These are phyloP conservation scores for Penaeus indicus DNA, from an alignment of 1,140 invertebrate species.

Conservation along the genomic window DNA sequence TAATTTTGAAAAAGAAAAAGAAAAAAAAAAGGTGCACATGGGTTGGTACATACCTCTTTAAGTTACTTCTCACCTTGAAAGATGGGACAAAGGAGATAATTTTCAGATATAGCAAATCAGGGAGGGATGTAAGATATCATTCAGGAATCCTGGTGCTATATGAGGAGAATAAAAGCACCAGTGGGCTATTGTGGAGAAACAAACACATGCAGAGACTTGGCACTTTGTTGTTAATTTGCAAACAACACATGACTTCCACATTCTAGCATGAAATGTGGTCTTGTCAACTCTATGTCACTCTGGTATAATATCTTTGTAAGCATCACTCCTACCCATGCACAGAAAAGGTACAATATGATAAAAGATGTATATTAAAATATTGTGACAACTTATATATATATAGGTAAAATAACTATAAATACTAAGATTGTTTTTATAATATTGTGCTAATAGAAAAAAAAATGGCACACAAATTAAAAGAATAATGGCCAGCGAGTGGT, in stretches of 20 bases:
- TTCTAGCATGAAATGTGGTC: conserved; percentile 34
- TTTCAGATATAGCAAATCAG: no score
- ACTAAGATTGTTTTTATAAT: not conserved
- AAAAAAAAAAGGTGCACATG: no score
- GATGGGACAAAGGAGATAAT: no score
- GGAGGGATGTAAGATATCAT: no score
- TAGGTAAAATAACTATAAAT: conserved; percentile 18
- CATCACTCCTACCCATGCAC: conserved; percentile 61
- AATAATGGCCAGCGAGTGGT: not conserved
- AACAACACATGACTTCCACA: conserved; percentile 47
- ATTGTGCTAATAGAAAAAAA: not conserved
- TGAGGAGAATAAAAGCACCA: not conserved
- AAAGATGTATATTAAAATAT: conserved; percentile 28
- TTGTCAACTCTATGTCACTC: conserved; percentile 4
- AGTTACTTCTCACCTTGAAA: no score
- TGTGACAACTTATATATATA: conserved; percentile 29
- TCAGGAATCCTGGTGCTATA: no score
- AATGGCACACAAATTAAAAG: not conserved
- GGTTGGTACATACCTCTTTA: no score
- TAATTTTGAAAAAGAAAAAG: no score
- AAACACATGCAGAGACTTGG: conserved; percentile 63
- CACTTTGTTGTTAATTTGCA: conserved; percentile 57
- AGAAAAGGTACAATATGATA: conserved; percentile 32
- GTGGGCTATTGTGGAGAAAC: conserved; percentile 49
- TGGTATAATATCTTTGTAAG: conserved; percentile 40